Conservation (phyloP, 2,113 vertebrate species). For the Myotis yumanensis region DNA sequence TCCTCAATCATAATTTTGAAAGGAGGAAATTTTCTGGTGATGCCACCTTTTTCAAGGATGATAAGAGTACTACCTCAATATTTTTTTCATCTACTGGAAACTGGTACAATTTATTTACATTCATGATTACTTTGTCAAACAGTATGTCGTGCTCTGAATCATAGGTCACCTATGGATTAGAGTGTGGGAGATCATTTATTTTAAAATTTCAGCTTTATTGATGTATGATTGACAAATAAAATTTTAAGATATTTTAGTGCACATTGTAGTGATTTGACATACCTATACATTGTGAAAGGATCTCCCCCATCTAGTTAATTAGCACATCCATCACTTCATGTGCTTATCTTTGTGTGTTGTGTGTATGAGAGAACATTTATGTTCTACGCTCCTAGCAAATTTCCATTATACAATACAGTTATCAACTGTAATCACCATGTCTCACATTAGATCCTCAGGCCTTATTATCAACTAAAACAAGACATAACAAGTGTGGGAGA, state of each 20-base stretch:
- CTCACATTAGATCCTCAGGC: neutral
- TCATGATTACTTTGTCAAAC: slow-evolving; percentile 27
- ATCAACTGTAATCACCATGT: neutral
- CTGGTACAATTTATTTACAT: neutral
- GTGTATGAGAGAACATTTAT: neutral
- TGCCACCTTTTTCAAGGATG: slow-evolving; percentile 2
- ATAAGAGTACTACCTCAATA: neutral
- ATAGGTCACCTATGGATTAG: neutral
- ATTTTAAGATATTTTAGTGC: neutral
- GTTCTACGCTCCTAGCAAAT: neutral
- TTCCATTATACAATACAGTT: neutral
- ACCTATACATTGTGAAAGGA: neutral
- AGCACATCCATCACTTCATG: neutral
- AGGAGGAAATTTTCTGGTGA: neutral
- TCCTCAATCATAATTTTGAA: neutral
- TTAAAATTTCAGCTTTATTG: neutral
- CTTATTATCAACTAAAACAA: neutral
- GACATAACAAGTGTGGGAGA: neutral
- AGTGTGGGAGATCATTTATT: neutral
- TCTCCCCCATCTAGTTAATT: neutral
- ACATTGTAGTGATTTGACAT: neutral
- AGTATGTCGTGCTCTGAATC: neutral
- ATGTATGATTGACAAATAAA: neutral
- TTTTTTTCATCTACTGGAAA: slow-evolving; percentile 19
- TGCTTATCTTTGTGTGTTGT: neutral